Percentiles rank a stretch among this genome's conserved stretches.
Evolutionary conservation across 2,797 vertebrate species (phyloP).

Genomic region (Poeciliopsis infans): DNA sequence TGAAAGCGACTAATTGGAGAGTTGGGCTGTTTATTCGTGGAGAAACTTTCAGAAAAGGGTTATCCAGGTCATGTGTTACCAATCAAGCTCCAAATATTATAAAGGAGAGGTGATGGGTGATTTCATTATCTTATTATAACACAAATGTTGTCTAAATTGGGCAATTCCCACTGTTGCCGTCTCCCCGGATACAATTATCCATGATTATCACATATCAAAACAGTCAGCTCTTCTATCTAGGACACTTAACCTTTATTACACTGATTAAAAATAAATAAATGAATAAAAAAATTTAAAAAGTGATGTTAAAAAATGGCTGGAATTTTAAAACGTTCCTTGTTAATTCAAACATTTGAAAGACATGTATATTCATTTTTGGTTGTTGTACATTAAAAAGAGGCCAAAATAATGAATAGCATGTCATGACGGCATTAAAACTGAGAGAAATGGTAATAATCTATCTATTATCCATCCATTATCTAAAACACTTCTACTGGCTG

Average conservation of each 20-base stretch:
- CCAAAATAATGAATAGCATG: background rate
- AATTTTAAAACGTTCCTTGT: background rate
- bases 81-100: background rate
- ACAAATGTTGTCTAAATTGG: background rate
- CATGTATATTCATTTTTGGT: background rate
- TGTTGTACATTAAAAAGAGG: background rate
- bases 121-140: background rate
- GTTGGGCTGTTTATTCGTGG: slow-evolving; percentile 30
- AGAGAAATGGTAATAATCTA: background rate
- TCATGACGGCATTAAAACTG: background rate
- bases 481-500: no score
- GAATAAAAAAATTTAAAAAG: no score
- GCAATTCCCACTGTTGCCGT: background rate
- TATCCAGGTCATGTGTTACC: background rate
- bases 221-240: no score
- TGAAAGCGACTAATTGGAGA: slow-evolving; percentile 6
- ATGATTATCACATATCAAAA: background rate
- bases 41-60: background rate
- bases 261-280: background rate
- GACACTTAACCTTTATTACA: background rate
- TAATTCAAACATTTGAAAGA: background rate
- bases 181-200: background rate
- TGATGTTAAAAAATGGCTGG: background rate
- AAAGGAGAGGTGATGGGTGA: background rate
- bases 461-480: no score